phyloP scores from a whole-genome alignment of 2,797 vertebrate genomes.

The Moxostoma hubbsi region DNA sequence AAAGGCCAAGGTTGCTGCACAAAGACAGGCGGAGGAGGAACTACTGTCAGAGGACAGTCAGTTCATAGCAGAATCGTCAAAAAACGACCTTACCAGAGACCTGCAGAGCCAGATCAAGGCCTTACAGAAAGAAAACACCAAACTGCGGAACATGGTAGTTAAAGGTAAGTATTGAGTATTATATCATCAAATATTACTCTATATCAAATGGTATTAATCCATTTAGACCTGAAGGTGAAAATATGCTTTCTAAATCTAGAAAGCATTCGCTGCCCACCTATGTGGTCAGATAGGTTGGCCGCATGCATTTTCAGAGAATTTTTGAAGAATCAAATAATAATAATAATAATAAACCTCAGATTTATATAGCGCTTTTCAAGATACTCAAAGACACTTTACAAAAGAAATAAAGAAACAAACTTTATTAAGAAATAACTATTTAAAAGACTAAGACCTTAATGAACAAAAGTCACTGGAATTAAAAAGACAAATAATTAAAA shows the following conservation, averaged over 20 bases:
- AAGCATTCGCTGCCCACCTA: background rate
- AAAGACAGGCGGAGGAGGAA: constrained; percentile 37
- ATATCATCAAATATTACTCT: constrained; percentile 33
- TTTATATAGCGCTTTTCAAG: too few relatives aligned
- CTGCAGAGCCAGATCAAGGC: constrained; percentile 37
- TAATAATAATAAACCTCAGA: too few relatives aligned
- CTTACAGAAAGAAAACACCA: constrained; percentile 29
- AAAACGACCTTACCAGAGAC: constrained; percentile 1
- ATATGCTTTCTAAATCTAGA: background rate
- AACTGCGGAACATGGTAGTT: constrained; percentile 37
- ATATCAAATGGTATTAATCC: constrained; percentile 29
- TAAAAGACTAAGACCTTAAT: too few relatives aligned
- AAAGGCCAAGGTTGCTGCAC: constrained; percentile 30
- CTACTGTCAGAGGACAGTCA: background rate
- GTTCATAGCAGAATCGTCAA: background rate
- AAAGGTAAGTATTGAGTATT: constrained; percentile 43
- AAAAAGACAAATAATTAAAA: too few relatives aligned
- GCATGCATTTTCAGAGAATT: too few relatives aligned
- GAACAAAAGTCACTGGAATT: too few relatives aligned
- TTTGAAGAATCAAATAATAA: constrained; percentile 3
- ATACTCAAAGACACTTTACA: too few relatives aligned
- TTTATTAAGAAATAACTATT: too few relatives aligned
- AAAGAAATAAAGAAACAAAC: too few relatives aligned
- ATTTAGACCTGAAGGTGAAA: constrained; percentile 10
- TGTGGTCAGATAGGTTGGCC: background rate